Conservation (phyloP, 2,888 invertebrate species). For the Spodoptera littoralis region DNA sequence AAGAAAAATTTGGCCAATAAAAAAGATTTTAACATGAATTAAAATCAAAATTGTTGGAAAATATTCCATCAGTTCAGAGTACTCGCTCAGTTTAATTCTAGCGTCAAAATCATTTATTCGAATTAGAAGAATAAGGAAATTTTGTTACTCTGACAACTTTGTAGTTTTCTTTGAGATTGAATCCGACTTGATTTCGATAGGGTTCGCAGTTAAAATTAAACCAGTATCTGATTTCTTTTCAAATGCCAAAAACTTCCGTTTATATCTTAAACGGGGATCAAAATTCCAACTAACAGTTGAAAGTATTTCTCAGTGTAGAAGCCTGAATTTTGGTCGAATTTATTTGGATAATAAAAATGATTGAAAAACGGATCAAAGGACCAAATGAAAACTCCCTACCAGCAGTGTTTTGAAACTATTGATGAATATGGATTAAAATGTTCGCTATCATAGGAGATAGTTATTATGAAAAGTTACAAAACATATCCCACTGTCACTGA, state of each 20-base stretch:
- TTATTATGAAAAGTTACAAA: too few species aligned
- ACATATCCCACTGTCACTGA: too few species aligned
- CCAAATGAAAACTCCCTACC: too few species aligned
- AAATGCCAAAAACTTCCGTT: constrained; percentile 5
- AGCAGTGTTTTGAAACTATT: too few species aligned
- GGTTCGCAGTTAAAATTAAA: not conserved
- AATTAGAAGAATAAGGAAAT: constrained; percentile 7
- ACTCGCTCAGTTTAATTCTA: constrained; percentile 3
- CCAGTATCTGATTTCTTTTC: not conserved
- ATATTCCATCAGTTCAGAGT: constrained; percentile 18
- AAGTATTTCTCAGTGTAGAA: too few species aligned
- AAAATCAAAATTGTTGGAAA: constrained; percentile 6
- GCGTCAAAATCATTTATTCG: constrained; percentile 17
- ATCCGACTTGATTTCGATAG: constrained; percentile 16
- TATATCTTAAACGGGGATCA: not conserved
- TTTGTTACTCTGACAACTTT: constrained; percentile 1
- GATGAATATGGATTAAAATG: too few species aligned
- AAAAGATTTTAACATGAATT: not conserved
- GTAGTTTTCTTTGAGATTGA: constrained; percentile 16
- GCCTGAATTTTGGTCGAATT: too few species aligned
- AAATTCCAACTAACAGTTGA: not conserved
- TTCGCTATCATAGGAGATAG: too few species aligned
- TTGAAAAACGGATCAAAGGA: too few species aligned
- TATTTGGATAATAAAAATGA: too few species aligned
- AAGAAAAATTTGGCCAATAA: not conserved